phyloP scores from a whole-genome alignment of 2,797 vertebrate species.

The Perdix hodgsoniae region DNA sequence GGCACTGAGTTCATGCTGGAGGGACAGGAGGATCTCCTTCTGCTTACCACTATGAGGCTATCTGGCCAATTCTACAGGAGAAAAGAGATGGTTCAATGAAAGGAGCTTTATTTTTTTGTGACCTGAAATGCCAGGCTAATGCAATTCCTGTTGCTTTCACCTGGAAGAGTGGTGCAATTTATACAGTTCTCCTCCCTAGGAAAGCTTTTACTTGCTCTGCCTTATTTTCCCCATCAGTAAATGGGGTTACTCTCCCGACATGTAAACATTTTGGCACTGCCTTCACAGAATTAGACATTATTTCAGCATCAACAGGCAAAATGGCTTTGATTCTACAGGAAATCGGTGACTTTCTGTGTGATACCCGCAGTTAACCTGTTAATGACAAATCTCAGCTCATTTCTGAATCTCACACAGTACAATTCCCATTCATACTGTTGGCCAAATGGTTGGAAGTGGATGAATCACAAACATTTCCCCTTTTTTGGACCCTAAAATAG shows the following conservation, averaged over 20 bases:
- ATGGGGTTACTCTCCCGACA: background rate
- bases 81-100: background rate
- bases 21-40: background rate
- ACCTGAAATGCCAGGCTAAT: background rate
- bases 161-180: background rate
- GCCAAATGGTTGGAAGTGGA: background rate
- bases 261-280: background rate
- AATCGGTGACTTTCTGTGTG: background rate
- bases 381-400: background rate
- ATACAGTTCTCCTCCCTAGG: background rate
- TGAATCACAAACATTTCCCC: background rate
- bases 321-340: background rate
- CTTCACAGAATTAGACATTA: background rate
- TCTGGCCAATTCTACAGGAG: background rate
- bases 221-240: background rate
- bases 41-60: background rate
- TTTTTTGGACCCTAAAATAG: rapidly evolving
- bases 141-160: background rate
- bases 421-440: background rate
- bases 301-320: background rate
- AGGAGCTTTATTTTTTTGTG: background rate
- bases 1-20: rapidly evolving
- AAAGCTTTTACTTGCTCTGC: background rate
- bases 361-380: no score
- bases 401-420: background rate